phyloP scores from a whole-genome alignment of 2,888 invertebrate species.

The Drosophila paracracens region DNA sequence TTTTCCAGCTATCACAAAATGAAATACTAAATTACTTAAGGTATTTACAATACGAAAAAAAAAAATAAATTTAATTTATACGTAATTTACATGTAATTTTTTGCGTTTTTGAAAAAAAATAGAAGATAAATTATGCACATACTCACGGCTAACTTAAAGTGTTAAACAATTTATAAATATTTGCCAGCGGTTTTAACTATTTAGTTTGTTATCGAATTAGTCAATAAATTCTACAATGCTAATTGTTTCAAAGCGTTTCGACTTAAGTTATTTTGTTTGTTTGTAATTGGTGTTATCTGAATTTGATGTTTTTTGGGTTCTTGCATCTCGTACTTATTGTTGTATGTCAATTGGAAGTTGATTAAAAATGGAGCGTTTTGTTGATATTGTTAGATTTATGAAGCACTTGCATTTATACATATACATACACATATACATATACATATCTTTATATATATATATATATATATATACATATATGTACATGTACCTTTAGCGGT shows the following conservation, averaged over 20 bases:
- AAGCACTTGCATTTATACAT: conserved; percentile 23
- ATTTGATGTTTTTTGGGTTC: conserved; percentile 27
- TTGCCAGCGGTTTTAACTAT: conserved; percentile 21
- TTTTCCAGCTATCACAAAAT: conserved; percentile 56
- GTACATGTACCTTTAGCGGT: conserved; percentile 20
- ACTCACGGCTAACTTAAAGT: conserved; percentile 9
- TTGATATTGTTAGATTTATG: conserved; percentile 26
- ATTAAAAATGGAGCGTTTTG: conserved; percentile 43
- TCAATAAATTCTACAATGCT: conserved; percentile 34
- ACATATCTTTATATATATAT: conserved; percentile 3
- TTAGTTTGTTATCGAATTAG: conserved; percentile 13
- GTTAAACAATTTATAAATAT: conserved; percentile 9
- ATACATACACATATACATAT: conserved; percentile 19
- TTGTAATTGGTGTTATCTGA: conserved; percentile 37
- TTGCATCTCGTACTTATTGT: conserved; percentile 45
- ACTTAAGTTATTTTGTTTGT: conserved; percentile 52
- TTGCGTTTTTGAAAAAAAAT: background rate
- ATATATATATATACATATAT: conserved; percentile 34
- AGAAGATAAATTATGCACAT: conserved; percentile 2
- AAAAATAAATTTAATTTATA: background rate
- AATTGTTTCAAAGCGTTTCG: conserved; percentile 39
- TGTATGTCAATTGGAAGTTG: conserved; percentile 62
- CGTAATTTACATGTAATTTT: background rate
- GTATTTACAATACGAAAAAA: conserved; percentile 42
- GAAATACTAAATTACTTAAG: conserved; percentile 56